Evolutionary conservation across 2,113 vertebrate genomes (phyloP).

Genomic region (Microtus oregoni): DNA sequence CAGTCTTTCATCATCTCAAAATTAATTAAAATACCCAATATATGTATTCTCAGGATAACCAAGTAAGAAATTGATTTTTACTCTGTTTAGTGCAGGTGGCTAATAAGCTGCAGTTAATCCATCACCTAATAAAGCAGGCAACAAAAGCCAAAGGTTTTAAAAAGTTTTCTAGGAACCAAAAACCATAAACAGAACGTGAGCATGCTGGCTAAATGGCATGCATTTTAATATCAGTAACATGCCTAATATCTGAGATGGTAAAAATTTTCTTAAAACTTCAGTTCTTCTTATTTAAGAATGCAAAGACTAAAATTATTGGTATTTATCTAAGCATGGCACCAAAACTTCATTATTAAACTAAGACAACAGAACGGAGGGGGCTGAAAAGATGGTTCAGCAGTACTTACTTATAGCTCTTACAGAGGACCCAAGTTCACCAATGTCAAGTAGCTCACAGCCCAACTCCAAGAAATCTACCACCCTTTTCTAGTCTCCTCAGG

Average conservation of each 20-base stretch:
- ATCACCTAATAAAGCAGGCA: constrained; percentile 1
- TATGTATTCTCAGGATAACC: background rate
- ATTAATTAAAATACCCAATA: constrained; percentile 4
- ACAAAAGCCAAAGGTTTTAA: constrained; percentile 48
- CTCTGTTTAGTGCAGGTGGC: background rate
- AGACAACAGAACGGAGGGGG: background rate
- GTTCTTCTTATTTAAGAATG: background rate
- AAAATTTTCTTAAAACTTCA: background rate
- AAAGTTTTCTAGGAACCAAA: constrained; percentile 41
- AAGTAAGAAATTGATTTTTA: constrained; percentile 45
- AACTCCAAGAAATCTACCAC: background rate
- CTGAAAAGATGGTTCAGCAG: background rate
- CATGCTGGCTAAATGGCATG: background rate
- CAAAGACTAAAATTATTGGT: background rate
- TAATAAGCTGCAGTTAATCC: constrained; percentile 5
- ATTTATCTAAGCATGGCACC: background rate
- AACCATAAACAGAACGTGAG: background rate
- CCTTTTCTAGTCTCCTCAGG: background rate
- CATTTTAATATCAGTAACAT: background rate
- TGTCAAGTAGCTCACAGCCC: background rate
- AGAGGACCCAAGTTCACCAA: background rate
- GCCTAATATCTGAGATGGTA: background rate
- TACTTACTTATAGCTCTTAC: background rate
- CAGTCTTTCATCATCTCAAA: constrained; percentile 17
- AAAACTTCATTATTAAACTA: constrained; percentile 47